These are phyloP conservation scores for Pseudochaenichthys georgianus DNA, from an alignment of 2,797 vertebrate species.

Conservation along the genomic window DNA sequence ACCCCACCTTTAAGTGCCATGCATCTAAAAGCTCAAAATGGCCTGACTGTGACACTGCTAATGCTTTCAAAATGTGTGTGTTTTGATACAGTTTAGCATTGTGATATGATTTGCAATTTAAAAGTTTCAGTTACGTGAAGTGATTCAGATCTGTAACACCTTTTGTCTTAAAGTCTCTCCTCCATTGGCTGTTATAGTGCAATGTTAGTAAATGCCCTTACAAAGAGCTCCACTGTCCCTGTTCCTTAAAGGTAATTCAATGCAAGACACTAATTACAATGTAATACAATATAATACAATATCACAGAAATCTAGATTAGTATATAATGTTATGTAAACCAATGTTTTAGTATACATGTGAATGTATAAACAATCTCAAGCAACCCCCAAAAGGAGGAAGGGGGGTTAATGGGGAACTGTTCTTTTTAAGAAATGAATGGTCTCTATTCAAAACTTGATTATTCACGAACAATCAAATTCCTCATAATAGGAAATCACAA, in stretches of 20 bases:
- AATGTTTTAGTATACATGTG: not conserved
- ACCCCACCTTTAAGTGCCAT: no score
- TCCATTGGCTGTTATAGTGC: not conserved
- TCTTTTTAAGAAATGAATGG: not conserved
- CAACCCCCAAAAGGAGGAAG: not conserved
- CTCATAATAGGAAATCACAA: not conserved
- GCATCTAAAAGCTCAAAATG: constrained; percentile 24
- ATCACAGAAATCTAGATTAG: not conserved
- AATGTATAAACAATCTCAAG: not conserved
- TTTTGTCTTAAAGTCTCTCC: not conserved
- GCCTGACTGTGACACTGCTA: constrained; percentile 5
- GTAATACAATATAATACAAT: not conserved
- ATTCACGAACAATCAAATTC: not conserved
- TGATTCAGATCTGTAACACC: not conserved
- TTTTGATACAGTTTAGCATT: not conserved
- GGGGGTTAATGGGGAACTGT: not conserved
- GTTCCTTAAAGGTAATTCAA: not conserved
- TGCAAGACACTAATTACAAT: not conserved
- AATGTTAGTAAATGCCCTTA: not conserved
- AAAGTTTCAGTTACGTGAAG: not conserved
- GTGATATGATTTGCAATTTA: not conserved
- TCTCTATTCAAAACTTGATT: not conserved
- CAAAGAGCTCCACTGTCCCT: not conserved
- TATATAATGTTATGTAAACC: not conserved
- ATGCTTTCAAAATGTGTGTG: not conserved